These are phyloP conservation scores for Protobothrops flavoviridis DNA, from an alignment of 2,113 vertebrate genomes.

Conservation along the genomic window DNA sequence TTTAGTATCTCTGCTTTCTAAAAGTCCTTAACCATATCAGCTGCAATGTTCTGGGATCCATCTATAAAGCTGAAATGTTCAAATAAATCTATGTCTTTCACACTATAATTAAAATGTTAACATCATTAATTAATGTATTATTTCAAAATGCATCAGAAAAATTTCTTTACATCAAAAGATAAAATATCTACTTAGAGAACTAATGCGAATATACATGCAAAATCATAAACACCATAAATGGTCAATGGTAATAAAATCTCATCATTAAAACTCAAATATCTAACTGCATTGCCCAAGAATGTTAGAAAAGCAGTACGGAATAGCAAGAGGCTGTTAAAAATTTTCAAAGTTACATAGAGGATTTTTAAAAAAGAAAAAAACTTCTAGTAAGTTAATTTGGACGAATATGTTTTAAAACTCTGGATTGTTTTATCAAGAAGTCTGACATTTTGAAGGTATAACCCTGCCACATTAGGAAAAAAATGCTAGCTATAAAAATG, in stretches of 20 bases:
- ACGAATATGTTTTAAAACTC: background rate
- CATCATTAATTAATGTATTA: background rate
- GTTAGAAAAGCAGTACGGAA: background rate
- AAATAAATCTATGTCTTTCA: background rate
- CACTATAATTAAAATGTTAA: background rate
- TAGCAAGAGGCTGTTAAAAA: background rate
- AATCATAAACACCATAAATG: background rate
- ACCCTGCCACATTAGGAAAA: background rate
- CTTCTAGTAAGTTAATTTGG: background rate
- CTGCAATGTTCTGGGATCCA: background rate
- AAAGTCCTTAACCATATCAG: background rate
- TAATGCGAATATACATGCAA: background rate
- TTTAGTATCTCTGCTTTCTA: background rate
- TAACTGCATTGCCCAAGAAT: background rate
- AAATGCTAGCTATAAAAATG: constrained; percentile 13
- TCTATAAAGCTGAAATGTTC: background rate
- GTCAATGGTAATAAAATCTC: background rate
- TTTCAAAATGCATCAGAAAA: background rate
- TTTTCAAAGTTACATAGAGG: background rate
- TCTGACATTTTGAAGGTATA: background rate
- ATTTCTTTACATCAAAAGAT: background rate
- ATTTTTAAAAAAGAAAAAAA: background rate
- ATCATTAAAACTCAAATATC: background rate
- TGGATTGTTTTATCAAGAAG: background rate
- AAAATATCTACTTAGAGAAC: background rate